These are phyloP conservation scores for Margarornis squamiger DNA, from an alignment of 2,797 vertebrate species.

Conservation along the genomic window DNA sequence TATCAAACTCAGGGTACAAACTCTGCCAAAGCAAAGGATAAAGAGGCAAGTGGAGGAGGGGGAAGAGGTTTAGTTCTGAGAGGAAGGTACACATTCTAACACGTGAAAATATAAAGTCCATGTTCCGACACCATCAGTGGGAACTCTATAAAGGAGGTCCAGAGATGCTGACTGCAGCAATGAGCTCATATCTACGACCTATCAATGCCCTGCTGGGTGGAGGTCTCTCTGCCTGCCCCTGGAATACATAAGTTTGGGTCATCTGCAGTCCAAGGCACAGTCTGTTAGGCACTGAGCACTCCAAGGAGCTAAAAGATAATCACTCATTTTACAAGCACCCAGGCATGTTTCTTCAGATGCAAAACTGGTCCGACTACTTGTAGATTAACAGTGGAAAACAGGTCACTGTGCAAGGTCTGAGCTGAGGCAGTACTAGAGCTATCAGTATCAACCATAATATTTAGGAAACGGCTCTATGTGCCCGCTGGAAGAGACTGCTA, in stretches of 20 bases:
- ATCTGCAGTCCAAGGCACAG: not conserved
- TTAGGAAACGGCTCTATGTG: not conserved
- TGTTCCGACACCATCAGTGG: not conserved
- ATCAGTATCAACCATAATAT: not conserved
- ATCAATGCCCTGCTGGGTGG: not conserved
- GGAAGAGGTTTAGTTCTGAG: not conserved
- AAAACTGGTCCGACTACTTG: not conserved
- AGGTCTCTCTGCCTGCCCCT: not conserved
- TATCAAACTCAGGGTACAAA: not conserved
- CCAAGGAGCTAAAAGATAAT: not conserved
- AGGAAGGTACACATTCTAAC: not conserved
- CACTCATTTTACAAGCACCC: not conserved
- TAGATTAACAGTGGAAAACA: not conserved
- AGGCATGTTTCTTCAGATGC: not conserved
- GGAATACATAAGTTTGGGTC: accelerated
- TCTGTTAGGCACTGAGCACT: not conserved
- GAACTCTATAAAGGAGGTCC: not conserved
- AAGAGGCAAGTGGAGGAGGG: not conserved
- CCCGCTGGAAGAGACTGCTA: not conserved
- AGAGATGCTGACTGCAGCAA: not conserved
- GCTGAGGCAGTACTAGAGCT: not conserved
- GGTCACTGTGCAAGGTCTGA: not conserved
- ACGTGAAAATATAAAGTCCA: not conserved
- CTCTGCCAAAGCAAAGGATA: not conserved
- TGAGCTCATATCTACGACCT: accelerated